Conservation (phyloP, 2,113 vertebrate genomes). For the Delphinus delphis region DNA sequence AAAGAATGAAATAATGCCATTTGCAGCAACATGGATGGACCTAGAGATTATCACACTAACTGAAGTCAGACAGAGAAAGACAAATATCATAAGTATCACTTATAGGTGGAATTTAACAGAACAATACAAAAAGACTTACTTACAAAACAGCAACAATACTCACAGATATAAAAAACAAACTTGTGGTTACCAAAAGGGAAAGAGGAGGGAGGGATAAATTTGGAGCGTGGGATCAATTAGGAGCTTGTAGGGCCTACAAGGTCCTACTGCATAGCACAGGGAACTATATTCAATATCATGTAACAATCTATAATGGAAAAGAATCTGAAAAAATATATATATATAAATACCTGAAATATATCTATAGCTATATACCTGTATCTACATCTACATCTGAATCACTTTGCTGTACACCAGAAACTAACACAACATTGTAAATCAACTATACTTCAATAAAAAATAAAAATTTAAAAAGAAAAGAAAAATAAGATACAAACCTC, state of each 20-base stretch:
- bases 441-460: background rate
- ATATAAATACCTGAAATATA: background rate
- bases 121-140: background rate
- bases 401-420: background rate
- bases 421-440: background rate
- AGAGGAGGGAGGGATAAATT: background rate
- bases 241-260: background rate
- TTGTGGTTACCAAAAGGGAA: background rate
- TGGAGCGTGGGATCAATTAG: background rate
- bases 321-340: background rate
- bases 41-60: background rate
- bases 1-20: background rate
- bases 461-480: background rate
- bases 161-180: background rate
- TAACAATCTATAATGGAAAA: background rate
- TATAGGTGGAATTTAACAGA: background rate
- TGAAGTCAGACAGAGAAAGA: background rate
- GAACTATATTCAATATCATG: background rate
- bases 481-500: background rate
- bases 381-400: background rate
- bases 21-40: background rate
- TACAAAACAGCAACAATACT: background rate
- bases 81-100: background rate
- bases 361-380: background rate
- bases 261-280: background rate